Base-by-base conservation (phyloP, 2,888 invertebrate species). In the Loripinus fragilis region DNA sequence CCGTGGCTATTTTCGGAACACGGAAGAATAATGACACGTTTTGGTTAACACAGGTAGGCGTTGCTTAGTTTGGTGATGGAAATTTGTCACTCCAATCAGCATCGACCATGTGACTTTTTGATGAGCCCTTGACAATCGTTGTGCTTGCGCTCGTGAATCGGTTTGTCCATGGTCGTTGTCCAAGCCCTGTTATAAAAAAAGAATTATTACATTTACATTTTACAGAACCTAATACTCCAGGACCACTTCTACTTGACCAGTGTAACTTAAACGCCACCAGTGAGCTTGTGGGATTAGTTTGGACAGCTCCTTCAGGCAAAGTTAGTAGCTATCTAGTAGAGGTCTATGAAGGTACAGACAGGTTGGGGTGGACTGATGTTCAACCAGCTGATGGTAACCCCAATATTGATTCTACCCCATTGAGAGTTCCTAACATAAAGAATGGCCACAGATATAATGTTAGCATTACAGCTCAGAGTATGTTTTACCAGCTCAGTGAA, bases 391-490 rank as follows among this genome's bases (percentile, higher is more conserved):
- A 38, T 8, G 38, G 12, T 38, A 38, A 38, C 38, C 3, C 25
- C n/a, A n/a, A n/a, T n/a, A n/a, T n/a, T 8, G 17, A 7, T 1
- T 60, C 33, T 28, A 20, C 60, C 28, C 17, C 20, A 3, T 17
- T 60, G 7, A 7, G 1, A 1, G 30, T 60, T 33, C 12, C 3
- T 30, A 33, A 33, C 12, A 60, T 60, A 17, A 60, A 60, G 30
- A 60, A 60, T 60, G 60, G 60, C 2, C 17, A 60, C 33, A 33
- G 17, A 17, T 60, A 60, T 33, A 60, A 30, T 60, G 33, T 60
- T 33, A 60, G 17, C 20, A 60, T 60, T 33, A 60, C 60, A 33
- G 60, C 60, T 33, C 1, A 33, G 17, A 60, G 60, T 33, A 5
- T 17, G 30, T 5, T 2, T 33, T 60, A 10, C 33, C 28, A 33